Evolutionary conservation across 2,888 invertebrate genomes (phyloP), one percentile per base, ranked within the genome.

Genomic region (Leucozona laternaria): DNA sequence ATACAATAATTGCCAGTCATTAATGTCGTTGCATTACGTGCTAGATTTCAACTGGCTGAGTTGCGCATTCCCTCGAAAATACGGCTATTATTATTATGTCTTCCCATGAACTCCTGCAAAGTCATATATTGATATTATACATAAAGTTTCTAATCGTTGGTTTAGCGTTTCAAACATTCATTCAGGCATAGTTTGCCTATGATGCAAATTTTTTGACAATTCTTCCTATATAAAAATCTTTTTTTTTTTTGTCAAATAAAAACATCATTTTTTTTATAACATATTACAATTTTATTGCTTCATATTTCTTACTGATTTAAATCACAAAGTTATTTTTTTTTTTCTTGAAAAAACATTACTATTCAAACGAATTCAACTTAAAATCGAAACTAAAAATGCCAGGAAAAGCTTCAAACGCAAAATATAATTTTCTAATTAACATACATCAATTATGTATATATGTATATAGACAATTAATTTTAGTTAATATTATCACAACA

Each of bases 211-310:
- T n/a, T n/a, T n/a, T n/a, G n/a, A n/a, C n/a, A n/a, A n/a, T n/a
- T n/a, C n/a, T n/a, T n/a, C n/a, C n/a, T n/a, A n/a, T n/a, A n/a
- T n/a, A n/a, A n/a, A n/a, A n/a, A n/a, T n/a, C n/a, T n/a, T n/a
- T n/a, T n/a, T n/a, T n/a, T n/a, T 13, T 25, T 13, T 55, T 8
- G 0, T 10, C 31, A 57, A 28, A 25, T 6, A 31, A 79, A 58
- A 80, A 57, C 22, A 62, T 31, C 2, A 17, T 25, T 57, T 15
- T 57, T 15, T 70, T 53, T 11, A 45, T 40, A 81, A 80, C 80
- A 80, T 85, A 77, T 64, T 81, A 81, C 80, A 85, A 85, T 85
- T 85, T 85, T 85, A 85, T 85, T 85, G 85, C 81, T 78, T 78
- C 48, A 68, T 77, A 66, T 55, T 80, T 57, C 81, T 85, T 85